Conservation (phyloP, 1,140 invertebrate genomes). For the Philotrypesis tridentata region DNA sequence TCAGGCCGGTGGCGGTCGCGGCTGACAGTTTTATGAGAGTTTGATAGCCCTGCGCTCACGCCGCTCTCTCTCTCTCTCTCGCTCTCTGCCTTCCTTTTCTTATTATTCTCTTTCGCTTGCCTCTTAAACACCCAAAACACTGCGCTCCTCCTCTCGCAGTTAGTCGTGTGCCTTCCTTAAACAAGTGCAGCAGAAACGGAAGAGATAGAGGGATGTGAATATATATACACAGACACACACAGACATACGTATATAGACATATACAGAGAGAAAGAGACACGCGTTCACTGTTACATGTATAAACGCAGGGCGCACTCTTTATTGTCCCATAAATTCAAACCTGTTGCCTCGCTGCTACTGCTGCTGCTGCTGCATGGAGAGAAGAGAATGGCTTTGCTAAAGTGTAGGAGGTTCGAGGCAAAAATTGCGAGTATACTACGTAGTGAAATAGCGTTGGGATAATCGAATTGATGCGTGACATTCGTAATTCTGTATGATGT, state of each 20-base stretch:
- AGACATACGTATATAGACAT: too few relatives aligned
- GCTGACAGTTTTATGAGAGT: conserved; percentile 75
- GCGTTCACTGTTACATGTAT: conserved; percentile 50
- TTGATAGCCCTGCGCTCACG: conserved; percentile 69
- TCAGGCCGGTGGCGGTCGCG: conserved; percentile 69
- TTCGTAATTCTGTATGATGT: background rate
- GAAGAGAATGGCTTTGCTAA: background rate
- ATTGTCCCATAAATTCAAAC: conserved; percentile 75
- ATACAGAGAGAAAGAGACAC: conserved; percentile 61
- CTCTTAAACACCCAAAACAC: conserved; percentile 6
- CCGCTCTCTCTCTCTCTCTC: conserved; percentile 52
- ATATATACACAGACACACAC: background rate
- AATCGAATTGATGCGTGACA: background rate
- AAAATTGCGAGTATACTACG: background rate
- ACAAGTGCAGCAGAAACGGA: conserved; percentile 56
- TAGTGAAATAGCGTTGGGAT: background rate
- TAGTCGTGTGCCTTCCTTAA: conserved; percentile 9
- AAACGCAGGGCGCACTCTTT: conserved; percentile 66
- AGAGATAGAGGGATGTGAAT: conserved; percentile 52
- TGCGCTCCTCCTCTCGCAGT: conserved; percentile 6
- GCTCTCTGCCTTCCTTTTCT: conserved; percentile 42
- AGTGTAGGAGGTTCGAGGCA: background rate
- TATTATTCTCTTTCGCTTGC: conserved; percentile 1
- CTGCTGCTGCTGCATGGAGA: background rate
- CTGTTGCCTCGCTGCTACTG: conserved; percentile 64